Base-by-base conservation (phyloP, 92 coral and sea anemone genomes). In the Porites lobata region DNA sequence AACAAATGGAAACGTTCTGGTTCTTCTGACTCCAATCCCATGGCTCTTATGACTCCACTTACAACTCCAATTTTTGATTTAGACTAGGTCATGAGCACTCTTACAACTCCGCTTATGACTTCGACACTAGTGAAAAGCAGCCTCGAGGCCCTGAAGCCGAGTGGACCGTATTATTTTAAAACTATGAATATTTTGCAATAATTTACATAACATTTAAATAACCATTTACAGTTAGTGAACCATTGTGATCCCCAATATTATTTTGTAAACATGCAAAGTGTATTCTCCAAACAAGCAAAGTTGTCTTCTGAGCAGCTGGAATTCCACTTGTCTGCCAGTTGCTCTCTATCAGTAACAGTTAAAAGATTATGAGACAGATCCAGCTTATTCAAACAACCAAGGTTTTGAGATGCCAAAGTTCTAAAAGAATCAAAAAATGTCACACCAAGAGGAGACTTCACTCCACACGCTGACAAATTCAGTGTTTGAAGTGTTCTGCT, bases 381-480 rank as follows among this genome's bases (percentile, higher is more conserved):
- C 17, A 93, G 63, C 61, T 90, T 82, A n/a, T 26, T 64, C 47
- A 93, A 69, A 29, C 67, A 71, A 19, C 47, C 67, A 10, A 32
- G 17, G 54, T 29, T 76, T 18, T 86, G 77, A 32, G 72, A 76
- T 61, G 82, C 75, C n/a, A 52, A 32, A 3, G 50, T 66, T 76
- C 56, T 65, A 50, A 90, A 69, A 43, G 80, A 29, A 22, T 85
- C 51, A 61, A 77, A 59, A 70, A 90, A 75, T 59, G 80, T 26
- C 7, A 17, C 67, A 17, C 79, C 61, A 72, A 96, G 88, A 56
- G 99, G 99, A 14, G 96, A 94, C 11, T 75, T 14, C 0, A 96
- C 51, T 72, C 94, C 96, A 82, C 98, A 96, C 20, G 93, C 88
- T 18, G 99, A 93, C n/a, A 96, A 87, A 62, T 91, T 84, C 54